phyloP scores from a whole-genome alignment of 2,797 vertebrate species.

The Betta splendens region DNA sequence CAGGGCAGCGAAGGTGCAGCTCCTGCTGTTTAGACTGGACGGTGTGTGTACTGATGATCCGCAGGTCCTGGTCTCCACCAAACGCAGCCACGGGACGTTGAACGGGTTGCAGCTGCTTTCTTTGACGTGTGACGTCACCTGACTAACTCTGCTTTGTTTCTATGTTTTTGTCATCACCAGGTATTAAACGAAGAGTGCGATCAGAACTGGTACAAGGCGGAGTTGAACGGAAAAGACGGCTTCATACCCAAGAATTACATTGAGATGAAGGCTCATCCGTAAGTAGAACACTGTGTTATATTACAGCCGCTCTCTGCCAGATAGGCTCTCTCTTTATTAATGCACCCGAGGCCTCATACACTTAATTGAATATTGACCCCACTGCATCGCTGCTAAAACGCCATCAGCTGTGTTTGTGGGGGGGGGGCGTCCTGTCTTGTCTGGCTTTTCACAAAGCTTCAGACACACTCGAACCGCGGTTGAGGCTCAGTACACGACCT shows the following conservation, averaged over 20 bases:
- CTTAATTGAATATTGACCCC: conserved; percentile 77
- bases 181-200: conserved; percentile 99
- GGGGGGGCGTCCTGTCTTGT: neutral
- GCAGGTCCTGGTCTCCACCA: too few species aligned
- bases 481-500: too few species aligned
- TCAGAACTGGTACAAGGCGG: conserved; percentile 99
- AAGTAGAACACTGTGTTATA: conserved; percentile 83
- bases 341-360: conserved; percentile 54
- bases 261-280: conserved; percentile 99
- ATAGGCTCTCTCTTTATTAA: conserved; percentile 62
- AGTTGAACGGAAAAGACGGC: conserved; percentile 96
- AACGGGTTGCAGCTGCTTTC: conserved; percentile 5
- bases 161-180: conserved; percentile 67
- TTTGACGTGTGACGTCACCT: conserved; percentile 29
- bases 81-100: conserved; percentile 37
- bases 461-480: too few species aligned
- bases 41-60: too few species aligned
- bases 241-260: conserved; percentile 99
- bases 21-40: too few species aligned
- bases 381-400: conserved; percentile 34
- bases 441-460: too few species aligned
- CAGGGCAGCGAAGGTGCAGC: too few species aligned
- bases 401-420: conserved; percentile 12
- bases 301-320: conserved; percentile 50
- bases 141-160: neutral